These are phyloP conservation scores for Chionomys nivalis DNA, from an alignment of 2,113 vertebrate species.

Conservation along the genomic window DNA sequence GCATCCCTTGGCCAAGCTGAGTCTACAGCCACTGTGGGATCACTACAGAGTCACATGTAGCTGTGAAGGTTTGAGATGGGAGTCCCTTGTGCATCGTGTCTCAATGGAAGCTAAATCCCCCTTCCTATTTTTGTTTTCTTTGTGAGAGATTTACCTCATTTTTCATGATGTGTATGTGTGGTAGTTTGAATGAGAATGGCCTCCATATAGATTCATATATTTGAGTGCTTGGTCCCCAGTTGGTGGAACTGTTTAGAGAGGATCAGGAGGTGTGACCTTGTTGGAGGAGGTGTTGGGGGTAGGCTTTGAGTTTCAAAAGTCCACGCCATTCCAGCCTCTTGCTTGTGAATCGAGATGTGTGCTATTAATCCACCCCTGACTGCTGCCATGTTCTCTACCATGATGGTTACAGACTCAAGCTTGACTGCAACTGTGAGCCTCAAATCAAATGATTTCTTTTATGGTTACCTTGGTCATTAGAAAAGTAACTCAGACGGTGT, in stretches of 20 bases:
- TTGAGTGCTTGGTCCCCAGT: not conserved
- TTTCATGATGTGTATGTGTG: not conserved
- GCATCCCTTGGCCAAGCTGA: not conserved
- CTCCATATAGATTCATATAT: not conserved
- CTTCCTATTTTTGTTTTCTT: not conserved
- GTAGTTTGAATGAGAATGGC: not conserved
- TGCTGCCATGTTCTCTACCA: not conserved
- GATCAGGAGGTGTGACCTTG: not conserved
- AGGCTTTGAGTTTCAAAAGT: not conserved
- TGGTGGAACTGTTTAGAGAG: not conserved
- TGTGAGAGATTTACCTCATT: not conserved
- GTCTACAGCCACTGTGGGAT: not conserved
- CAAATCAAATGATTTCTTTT: not conserved
- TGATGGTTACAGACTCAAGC: not conserved
- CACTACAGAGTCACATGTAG: not conserved
- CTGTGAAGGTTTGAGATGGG: accelerated
- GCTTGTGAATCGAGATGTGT: not conserved
- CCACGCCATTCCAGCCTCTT: not conserved
- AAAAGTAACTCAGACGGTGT: not conserved
- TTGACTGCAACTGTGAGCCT: not conserved
- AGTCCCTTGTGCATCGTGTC: accelerated
- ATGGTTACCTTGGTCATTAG: not conserved
- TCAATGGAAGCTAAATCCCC: accelerated
- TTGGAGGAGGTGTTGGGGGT: not conserved
- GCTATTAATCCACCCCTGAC: not conserved